Base-by-base conservation (phyloP, 2,888 invertebrate genomes). In the Aspidapion aeneum region DNA sequence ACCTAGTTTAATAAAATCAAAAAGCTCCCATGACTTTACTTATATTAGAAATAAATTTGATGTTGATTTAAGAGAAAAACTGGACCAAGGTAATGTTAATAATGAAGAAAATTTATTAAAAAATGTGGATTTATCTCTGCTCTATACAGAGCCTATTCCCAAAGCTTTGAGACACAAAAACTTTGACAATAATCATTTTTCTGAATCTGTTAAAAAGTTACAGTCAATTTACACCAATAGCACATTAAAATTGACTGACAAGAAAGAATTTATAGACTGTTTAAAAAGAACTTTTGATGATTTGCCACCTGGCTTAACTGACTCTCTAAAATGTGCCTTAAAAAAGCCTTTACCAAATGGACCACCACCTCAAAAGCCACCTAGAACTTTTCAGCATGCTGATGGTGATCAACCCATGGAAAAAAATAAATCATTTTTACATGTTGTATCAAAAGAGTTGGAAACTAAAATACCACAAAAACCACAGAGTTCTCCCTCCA, bases 301-400 rank as follows among this genome's bases (percentile, higher is more conserved):
- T 50, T 61, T 62, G 58, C 67, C 66, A 21, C 58, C 68, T n/a
- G 69, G 71, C 64, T 70, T 79, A 63, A 78, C 86, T 0, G 87
- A 87, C 69, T 88, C 87, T 1, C 77, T 90, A 48, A 87, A 86
- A 73, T 84, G 85, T 66, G 88, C 87, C 18, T 77, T 90, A 55
- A 86, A 86, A 73, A 85, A 87, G 68, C 90, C 90, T 0, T 73
- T 90, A 57, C 90, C 90, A 0, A 66, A 78, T 1, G 90, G 90
- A 0, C 90, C 90, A 2, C 89, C 91, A 0, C 91, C 91, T 0
- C 87, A 87, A 71, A 91, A 91, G 74, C 91, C 91, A 1, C 91
- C 91, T 0, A 78, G 91, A 66, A 85, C 84, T 1, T 88, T 89
- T 71, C 80, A 80, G 49, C 80, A 83, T 69, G 72, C 35, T 35